phyloP scores from a whole-genome alignment of 2,113 vertebrate genomes.

The Regulus satrapa region DNA sequence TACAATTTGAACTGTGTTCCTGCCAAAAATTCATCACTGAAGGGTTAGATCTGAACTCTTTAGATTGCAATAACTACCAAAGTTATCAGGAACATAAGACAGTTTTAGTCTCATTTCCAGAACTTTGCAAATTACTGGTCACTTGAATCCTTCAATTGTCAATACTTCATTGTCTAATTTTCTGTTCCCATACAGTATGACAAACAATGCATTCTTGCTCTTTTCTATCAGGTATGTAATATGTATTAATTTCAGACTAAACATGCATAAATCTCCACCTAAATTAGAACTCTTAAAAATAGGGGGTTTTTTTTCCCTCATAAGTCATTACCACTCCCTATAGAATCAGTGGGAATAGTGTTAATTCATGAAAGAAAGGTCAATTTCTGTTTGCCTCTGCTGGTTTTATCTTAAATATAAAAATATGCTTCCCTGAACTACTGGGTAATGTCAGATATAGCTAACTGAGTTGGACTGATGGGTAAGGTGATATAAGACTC shows the following conservation, averaged over 20 bases:
- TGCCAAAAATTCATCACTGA: not conserved
- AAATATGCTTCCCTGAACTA: not conserved
- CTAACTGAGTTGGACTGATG: not conserved
- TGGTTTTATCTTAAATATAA: not conserved
- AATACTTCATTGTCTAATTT: not conserved
- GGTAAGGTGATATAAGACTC: not conserved
- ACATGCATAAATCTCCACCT: not conserved
- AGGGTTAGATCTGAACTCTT: not conserved
- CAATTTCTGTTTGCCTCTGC: not conserved
- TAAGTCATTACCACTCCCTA: not conserved
- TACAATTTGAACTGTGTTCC: not conserved
- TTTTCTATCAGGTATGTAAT: not conserved
- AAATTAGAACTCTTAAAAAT: not conserved
- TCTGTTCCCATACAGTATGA: not conserved
- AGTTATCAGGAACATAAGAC: not conserved
- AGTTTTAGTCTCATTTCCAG: not conserved
- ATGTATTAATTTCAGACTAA: not conserved
- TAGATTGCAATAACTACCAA: not conserved
- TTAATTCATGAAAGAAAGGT: not conserved
- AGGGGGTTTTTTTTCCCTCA: rapidly evolving
- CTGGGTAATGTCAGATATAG: not conserved
- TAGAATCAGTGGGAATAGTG: not conserved
- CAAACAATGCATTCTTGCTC: not conserved
- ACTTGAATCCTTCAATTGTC: not conserved
- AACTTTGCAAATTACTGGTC: not conserved